phyloP scores from a whole-genome alignment of 2,888 invertebrate genomes.

The Drosophila macrospina region DNA sequence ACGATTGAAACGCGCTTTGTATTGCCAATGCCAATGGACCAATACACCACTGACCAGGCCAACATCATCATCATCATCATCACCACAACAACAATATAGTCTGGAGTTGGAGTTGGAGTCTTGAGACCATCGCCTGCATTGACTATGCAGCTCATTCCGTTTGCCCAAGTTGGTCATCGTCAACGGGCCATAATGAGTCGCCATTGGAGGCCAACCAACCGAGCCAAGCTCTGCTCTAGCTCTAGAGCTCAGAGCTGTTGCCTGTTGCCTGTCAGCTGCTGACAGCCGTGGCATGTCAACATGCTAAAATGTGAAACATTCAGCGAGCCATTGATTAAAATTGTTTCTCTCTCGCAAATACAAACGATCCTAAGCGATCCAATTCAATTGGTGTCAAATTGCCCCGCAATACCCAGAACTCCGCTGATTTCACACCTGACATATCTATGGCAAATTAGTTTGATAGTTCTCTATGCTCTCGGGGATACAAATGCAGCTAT shows the following conservation, averaged over 20 bases:
- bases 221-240: conserved; percentile 7
- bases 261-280: conserved; percentile 65
- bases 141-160: conserved; percentile 75
- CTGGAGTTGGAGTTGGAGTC: conserved; percentile 14
- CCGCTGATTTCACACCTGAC: conserved; percentile 26
- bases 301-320: conserved; percentile 77
- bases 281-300: conserved; percentile 81
- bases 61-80: conserved; percentile 3
- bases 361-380: conserved; percentile 16
- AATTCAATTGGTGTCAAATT: conserved; percentile 31
- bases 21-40: conserved; percentile 43
- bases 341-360: conserved; percentile 49
- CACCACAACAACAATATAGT: neutral
- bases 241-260: conserved; percentile 27
- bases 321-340: conserved; percentile 73
- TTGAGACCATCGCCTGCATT: conserved; percentile 54
- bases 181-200: conserved; percentile 76
- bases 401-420: conserved; percentile 16
- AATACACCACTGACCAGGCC: conserved; percentile 22
- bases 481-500: no score
- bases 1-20: conserved; percentile 66
- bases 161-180: conserved; percentile 79
- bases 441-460: conserved; percentile 13
- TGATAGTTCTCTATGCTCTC: no score
- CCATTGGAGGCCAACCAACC: conserved; percentile 32